Evolutionary conservation across 53 echinoderm and acorn worm genomes (phyloP), one percentile per base, ranked within the genome.

Genomic region (Hippasteria phrygiana): DNA sequence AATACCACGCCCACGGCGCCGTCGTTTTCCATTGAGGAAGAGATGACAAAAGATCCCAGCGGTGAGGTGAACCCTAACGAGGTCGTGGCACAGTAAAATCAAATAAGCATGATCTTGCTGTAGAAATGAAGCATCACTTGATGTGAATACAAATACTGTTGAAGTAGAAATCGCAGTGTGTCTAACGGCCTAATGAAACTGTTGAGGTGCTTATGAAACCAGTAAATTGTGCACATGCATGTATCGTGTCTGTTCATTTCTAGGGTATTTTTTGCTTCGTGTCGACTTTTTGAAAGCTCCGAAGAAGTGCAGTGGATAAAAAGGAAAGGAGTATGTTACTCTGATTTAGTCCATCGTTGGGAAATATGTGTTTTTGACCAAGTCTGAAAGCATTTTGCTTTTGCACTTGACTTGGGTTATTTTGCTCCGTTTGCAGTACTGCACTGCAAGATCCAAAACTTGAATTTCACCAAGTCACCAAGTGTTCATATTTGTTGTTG

Each of bases 101-200:
- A 51, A 51, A 17, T 51, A 17, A 51, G 51, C 3, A 14, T 51
- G 14, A 2, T 51, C 16, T 51, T 0, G 2, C n/a, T 18, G 4
- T 5, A 59, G 3, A 59, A 17, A 59, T 24, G 22, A 59, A 18
- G 22, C n/a, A n/a, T 26, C 24, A 0, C 59, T 59, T 12, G n/a
- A n/a, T 59, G 22, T 59, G 59, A 26, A 67, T 33, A 67, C 59
- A 59, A 67, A 18, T 33, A 48, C 69, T 13, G 9, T 67, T 31
- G 32, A 67, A 59, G n/a, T 59, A 36, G 65, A 11, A 11, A 20
- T 65, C 29, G 65, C 65, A 65, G 18, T 17, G 18, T 54, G 13
- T 54, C 17, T 54, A 65, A 65, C 11, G 29, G 65, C 65, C 26
- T 9, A 65, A 67, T 67, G 69, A 67, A 67, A 67, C 16, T 48